phyloP scores from a whole-genome alignment of 2,113 vertebrate genomes.

The Pogonocichla stellata region DNA sequence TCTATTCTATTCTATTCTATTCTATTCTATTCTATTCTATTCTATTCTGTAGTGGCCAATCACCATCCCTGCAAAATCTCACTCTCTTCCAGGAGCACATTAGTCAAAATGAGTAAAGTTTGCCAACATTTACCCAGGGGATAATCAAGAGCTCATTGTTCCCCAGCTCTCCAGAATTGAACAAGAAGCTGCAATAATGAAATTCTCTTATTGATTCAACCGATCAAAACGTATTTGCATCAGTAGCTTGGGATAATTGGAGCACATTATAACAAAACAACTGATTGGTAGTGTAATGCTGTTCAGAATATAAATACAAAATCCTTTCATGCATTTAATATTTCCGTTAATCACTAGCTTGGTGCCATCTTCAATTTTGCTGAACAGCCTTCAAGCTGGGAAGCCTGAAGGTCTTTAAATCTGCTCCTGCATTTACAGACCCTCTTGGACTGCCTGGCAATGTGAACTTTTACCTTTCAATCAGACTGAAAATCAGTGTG shows the following conservation, averaged over 20 bases:
- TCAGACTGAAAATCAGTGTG: background rate
- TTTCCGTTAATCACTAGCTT: conserved; percentile 61
- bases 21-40: too few relatives aligned
- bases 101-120: background rate
- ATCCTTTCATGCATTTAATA: conserved; percentile 50
- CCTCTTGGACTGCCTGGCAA: conserved; percentile 1
- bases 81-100: background rate
- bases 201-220: conserved; percentile 62
- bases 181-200: conserved; percentile 61
- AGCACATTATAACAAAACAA: conserved; percentile 56
- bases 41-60: background rate
- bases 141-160: conserved; percentile 54
- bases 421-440: conserved; percentile 7
- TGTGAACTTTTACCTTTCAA: conserved; percentile 46
- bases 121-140: conserved; percentile 32
- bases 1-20: too few relatives aligned
- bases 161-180: conserved; percentile 55
- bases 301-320: conserved; percentile 59
- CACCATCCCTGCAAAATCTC: background rate
- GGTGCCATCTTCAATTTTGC: conserved; percentile 13
- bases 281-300: conserved; percentile 50
- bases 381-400: conserved; percentile 27
- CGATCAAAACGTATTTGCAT: conserved; percentile 67
- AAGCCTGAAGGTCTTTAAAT: conserved; percentile 40
- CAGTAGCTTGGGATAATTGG: conserved; percentile 56